Base-by-base conservation (phyloP, 2,888 invertebrate species). In the Scrobipalpa costella region DNA sequence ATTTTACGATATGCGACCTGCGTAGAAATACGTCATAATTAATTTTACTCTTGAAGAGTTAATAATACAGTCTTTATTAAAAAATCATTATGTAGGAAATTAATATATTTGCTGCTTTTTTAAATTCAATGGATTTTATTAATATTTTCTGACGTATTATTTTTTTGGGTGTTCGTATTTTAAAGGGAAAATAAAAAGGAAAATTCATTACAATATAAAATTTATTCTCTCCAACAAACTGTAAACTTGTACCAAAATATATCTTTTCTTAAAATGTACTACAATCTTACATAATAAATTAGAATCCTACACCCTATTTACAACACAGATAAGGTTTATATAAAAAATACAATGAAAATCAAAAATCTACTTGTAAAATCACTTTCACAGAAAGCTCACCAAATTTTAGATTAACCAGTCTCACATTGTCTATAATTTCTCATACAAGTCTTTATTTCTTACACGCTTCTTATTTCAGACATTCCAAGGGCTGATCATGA, bases 181-280 rank as follows among this genome's bases (percentile, higher is more conserved):
- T 36, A 60, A 63, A 50, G 63, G 50, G 47, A 19, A 71, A 72
- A 64, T 64, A 71, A 75, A 76, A 70, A 64, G 72, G 69, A 60
- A 61, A 67, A 71, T 66, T 68, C 73, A 66, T 59, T 63, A 66
- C 64, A 64, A 76, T 80, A 85, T 78, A 83, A 80, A 84, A 79
- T 85, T 86, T 85, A 87, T 88, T 86, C 78, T 38, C 71, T 70
- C 78, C 83, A 85, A 88, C 86, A 77, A 76, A 68, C 69, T 71
- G 80, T 85, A 86, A 80, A 84, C 72, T 75, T 74, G 70, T 80
- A 79, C 75, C 74, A 86, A 88, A 85, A 86, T 86, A 87, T 85
- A 82, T 76, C 72, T 67, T 68, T 72, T 69, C 60, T 66, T 68
- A 63, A 68, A 63, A 67, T 66, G n/a, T n/a, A n/a, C 67, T 73